These are phyloP conservation scores for Lasioglossum leucozonium DNA, from an alignment of 2,888 invertebrate genomes.

Conservation along the genomic window DNA sequence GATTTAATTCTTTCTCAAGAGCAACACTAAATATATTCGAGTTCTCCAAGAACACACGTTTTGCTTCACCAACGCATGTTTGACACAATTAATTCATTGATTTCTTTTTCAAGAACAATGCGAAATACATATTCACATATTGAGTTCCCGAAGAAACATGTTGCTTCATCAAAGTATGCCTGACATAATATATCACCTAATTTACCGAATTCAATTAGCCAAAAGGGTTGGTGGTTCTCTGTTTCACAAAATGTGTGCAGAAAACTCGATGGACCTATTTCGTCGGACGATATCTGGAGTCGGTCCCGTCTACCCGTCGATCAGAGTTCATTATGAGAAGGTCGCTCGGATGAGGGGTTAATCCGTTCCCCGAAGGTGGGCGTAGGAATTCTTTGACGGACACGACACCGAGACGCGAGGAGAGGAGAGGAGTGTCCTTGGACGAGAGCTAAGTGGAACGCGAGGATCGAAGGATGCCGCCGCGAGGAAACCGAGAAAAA, in stretches of 20 bases:
- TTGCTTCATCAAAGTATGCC: no score
- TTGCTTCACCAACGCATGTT: no score
- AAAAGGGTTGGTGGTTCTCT: neutral
- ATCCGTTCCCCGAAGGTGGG: slow-evolving; percentile 7
- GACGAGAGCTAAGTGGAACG: neutral
- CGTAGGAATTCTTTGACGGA: neutral
- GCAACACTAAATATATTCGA: no score
- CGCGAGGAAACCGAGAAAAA: slow-evolving; percentile 32
- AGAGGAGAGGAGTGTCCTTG: slow-evolving; percentile 10
- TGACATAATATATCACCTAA: neutral
- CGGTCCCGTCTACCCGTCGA: neutral
- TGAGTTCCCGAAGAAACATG: no score
- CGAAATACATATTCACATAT: no score
- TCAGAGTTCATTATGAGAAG: neutral
- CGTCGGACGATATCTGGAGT: neutral
- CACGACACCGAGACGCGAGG: neutral
- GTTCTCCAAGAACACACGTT: no score
- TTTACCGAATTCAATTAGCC: neutral
- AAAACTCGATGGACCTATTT: neutral
- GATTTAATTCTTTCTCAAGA: no score
- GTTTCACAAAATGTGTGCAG: neutral
- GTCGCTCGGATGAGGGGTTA: neutral
- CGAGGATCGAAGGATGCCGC: slow-evolving; percentile 13
- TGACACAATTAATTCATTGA: no score
- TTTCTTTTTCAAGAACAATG: no score